Evolutionary conservation across 2,113 vertebrate genomes (phyloP), one percentile per base, ranked within the genome.

Genomic region (Gila orcuttii): DNA sequence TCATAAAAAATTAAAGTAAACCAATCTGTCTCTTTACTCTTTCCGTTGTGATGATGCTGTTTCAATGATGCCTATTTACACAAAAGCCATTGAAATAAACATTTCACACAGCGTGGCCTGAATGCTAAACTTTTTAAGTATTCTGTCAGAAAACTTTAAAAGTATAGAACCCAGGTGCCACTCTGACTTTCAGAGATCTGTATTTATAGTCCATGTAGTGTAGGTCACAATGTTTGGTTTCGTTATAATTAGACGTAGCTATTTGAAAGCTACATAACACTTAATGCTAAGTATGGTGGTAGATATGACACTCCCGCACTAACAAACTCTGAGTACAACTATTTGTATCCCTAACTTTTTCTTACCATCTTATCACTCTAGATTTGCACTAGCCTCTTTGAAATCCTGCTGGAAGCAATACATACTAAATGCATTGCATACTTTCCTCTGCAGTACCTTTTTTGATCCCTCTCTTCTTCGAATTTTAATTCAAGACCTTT

Each of bases 51-150:
- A 62, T 7, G 33, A 50, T 75, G 60, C 42, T 19, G n/a, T 84
- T 64, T 84, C 81, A 81, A 69, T 81, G 77, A 76, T 59, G 76
- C 69, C 8, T 12, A 23, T 64, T 82, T 25, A 25, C 45, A 13
- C 76, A 47, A 52, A 52, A 39, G 39, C 59, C 59, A 68, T 82
- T 85, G 83, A 87, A 81, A 87, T 76, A 42, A 80, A 31, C 15
- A 55, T 82, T 19, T 68, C 45, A 36, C 79, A 25, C 62, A 82
- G 79, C 45, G 9, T 82, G 62, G 60, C 79, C 79, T 82, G 79
- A 64, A 82, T 82, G 79, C 79, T 69, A 50, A 82, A 69, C 45
- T 82, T 77, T 23, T 68, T 2, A 47, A 77, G 39, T n/a, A 13
- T 79, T 84, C 75, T 84, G 55, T 47, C 52, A 64, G 17, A 36